Percentiles rank a stretch among this genome's conserved stretches.
Evolutionary conservation across 2,888 invertebrate species (phyloP).

Genomic region (Noctua janthe): DNA sequence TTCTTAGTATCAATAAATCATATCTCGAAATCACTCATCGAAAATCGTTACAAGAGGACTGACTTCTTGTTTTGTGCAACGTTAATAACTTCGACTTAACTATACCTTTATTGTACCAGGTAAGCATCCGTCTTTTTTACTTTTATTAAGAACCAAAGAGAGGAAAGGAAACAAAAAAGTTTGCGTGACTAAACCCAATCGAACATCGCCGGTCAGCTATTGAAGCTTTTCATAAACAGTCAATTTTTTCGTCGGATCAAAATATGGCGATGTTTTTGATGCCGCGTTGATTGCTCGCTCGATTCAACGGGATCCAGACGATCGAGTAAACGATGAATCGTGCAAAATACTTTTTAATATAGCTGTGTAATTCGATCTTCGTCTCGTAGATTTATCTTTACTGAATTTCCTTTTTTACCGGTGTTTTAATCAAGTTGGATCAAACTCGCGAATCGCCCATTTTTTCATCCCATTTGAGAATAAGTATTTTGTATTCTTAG

Average conservation of each 20-base stretch:
- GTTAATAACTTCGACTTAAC: constrained; percentile 30
- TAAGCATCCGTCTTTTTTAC: constrained; percentile 38
- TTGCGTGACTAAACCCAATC: constrained; percentile 67
- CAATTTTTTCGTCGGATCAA: constrained; percentile 54
- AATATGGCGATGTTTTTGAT: constrained; percentile 47
- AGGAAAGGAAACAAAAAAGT: constrained; percentile 49
- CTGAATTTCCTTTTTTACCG: constrained; percentile 48
- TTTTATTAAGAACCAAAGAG: constrained; percentile 37
- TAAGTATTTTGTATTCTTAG: neutral
- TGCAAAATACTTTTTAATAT: constrained; percentile 59
- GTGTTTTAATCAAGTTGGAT: constrained; percentile 38
- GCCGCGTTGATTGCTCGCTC: constrained; percentile 56
- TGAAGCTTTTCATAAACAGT: constrained; percentile 58
- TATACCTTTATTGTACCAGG: constrained; percentile 25
- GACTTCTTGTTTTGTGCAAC: constrained; percentile 30
- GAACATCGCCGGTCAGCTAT: constrained; percentile 43
- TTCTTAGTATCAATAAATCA: constrained; percentile 22
- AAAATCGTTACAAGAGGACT: constrained; percentile 14
- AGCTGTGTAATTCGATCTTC: constrained; percentile 48
- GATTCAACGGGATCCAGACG: constrained; percentile 43
- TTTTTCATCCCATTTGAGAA: constrained; percentile 13
- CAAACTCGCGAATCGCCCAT: neutral
- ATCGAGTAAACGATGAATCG: constrained; percentile 53
- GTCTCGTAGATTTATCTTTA: constrained; percentile 50
- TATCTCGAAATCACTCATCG: constrained; percentile 17